Evolutionary conservation across 2,888 invertebrate genomes (phyloP).

Genomic region (Cataglyphis cursor): DNA sequence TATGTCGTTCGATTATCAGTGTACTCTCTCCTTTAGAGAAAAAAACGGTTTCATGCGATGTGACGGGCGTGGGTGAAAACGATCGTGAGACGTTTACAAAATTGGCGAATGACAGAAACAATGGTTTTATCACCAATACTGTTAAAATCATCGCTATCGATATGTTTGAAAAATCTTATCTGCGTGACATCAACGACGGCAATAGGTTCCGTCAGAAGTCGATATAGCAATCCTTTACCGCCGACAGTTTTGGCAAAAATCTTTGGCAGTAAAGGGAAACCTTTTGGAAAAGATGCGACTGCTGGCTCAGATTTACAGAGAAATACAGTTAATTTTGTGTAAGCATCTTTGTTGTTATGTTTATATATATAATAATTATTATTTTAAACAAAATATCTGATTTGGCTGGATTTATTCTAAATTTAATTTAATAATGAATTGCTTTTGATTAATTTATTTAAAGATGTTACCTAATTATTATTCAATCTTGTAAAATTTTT

Average conservation of each 20-base stretch:
- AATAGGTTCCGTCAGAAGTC: slow-evolving; percentile 48
- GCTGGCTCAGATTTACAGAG: slow-evolving; percentile 70
- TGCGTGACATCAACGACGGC: slow-evolving; percentile 31
- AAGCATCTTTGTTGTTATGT: slow-evolving; percentile 60
- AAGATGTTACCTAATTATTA: background rate
- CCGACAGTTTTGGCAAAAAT: slow-evolving; percentile 74
- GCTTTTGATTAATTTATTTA: background rate
- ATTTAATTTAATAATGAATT: background rate
- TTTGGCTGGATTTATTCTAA: background rate
- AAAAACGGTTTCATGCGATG: slow-evolving; percentile 62
- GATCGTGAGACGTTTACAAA: slow-evolving; percentile 58
- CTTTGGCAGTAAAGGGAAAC: slow-evolving; percentile 59
- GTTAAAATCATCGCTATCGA: slow-evolving; percentile 57
- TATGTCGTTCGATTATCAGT: slow-evolving; percentile 57
- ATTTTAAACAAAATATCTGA: background rate
- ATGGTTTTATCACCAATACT: slow-evolving; percentile 66
- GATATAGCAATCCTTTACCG: slow-evolving; percentile 54
- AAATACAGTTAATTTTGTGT: slow-evolving; percentile 77
- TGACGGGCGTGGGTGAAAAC: slow-evolving; percentile 55
- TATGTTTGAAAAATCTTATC: slow-evolving; percentile 40
- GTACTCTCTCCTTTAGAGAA: slow-evolving; percentile 41
- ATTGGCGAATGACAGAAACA: slow-evolving; percentile 61
- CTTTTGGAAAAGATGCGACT: slow-evolving; percentile 61
- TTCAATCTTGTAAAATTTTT: background rate
- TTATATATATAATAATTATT: background rate